Conservation (phyloP, 2,797 vertebrate genomes). For the Parambassis ranga region DNA sequence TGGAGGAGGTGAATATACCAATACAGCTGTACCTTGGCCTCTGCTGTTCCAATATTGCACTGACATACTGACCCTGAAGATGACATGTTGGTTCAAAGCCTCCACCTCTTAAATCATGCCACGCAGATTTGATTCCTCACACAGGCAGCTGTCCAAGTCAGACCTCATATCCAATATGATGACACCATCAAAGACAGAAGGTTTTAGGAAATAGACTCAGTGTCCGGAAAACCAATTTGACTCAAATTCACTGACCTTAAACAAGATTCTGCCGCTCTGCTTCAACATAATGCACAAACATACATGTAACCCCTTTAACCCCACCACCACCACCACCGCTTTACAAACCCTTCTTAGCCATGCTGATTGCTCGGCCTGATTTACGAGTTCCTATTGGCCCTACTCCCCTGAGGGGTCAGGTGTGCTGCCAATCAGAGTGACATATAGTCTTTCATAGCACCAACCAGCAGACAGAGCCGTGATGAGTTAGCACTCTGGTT, state of each 20-base stretch:
- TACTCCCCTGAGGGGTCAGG: slow-evolving; percentile 62
- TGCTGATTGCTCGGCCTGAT: slow-evolving; percentile 65
- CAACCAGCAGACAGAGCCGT: slow-evolving; percentile 62
- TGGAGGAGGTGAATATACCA: slow-evolving; percentile 44
- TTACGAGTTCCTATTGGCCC: slow-evolving; percentile 66
- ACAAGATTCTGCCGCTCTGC: slow-evolving; percentile 6
- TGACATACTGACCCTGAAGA: slow-evolving; percentile 74
- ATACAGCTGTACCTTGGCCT: slow-evolving; percentile 57
- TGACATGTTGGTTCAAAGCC: slow-evolving; percentile 60
- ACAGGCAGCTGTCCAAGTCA: slow-evolving; percentile 27
- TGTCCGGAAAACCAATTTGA: not conserved
- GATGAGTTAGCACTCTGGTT: slow-evolving; percentile 82
- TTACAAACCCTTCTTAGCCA: slow-evolving; percentile 23
- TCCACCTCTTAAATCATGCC: slow-evolving; percentile 61
- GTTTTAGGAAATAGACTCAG: not conserved
- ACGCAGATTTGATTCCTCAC: slow-evolving; percentile 28
- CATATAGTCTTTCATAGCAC: slow-evolving; percentile 67
- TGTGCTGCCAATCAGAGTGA: slow-evolving; percentile 73
- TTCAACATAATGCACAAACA: slow-evolving; percentile 7
- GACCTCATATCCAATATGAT: slow-evolving; percentile 12
- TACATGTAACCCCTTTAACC: not conserved
- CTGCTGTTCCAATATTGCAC: slow-evolving; percentile 58
- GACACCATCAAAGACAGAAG: slow-evolving; percentile 6
- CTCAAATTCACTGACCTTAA: slow-evolving; percentile 36
- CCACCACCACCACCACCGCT: slow-evolving; percentile 15